Evolutionary conservation across 2,888 invertebrate genomes (phyloP), one percentile per base, ranked within the genome.

Genomic region (Drosophila cognata): DNA sequence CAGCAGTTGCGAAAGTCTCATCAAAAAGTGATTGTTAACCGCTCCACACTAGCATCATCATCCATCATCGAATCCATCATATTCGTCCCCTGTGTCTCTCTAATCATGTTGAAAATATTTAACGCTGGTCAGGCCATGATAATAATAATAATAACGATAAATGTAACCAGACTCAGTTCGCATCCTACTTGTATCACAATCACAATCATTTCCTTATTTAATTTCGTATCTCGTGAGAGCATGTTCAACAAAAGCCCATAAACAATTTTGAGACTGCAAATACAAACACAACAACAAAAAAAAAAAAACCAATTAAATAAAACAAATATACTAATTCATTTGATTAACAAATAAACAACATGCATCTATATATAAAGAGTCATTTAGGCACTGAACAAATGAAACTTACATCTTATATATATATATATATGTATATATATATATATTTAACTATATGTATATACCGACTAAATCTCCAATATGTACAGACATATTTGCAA

Each of bases 1-100:
- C 93, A 95, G 95, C 88, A 95, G 95, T 92, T 95, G 95, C 92
- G 95, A 95, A 92, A 95, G 94, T 91, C 94, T 95, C 89, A 94
- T 95, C 69, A 88, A 87, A 68, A 87, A 87, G 84, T 87, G 84
- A 87, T 73, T 68, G 48, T 36, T 28, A n/a, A 18, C 10, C 36
- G 4, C 18, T 8, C 38, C 25, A n/a, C 25, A 13, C 28, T 38
- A 46, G 25, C 36, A 38, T 36, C 25, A 53, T 36, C 25, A 53
- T 36, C 28, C 55, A 28, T n/a, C 28, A 11, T 13, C 36, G 28
- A 18, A 25, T 18, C 35, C 46, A 29, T 33, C 50, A 18, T 10
- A 4, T 25, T 50, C 52, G 33, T 18, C 35, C 48, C 51, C 31
- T 53, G 51, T 63, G 60, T 65, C 70, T 72, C 72, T 68, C 73